Conservation (phyloP, 2,888 invertebrate species). For the Lasioglossum zephyrum region DNA sequence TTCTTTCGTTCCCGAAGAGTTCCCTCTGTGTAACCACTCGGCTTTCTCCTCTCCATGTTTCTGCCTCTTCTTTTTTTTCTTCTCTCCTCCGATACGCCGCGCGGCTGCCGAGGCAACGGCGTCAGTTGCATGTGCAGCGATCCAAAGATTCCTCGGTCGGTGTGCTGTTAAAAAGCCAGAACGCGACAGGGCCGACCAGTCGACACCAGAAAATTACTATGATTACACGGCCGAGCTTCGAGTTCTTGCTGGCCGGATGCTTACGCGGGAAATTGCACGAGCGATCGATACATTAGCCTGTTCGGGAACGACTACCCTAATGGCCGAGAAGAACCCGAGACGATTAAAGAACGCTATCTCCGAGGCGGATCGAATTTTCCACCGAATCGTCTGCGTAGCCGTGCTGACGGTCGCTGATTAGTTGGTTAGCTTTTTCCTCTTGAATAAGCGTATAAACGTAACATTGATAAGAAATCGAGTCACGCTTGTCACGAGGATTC, state of each 20-base stretch:
- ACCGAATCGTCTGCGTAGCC: background rate
- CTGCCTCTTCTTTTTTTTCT: background rate
- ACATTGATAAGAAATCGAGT: no score
- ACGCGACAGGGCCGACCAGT: conserved; percentile 51
- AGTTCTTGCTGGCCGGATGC: conserved; percentile 40
- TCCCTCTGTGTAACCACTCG: background rate
- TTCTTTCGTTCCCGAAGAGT: conserved; percentile 21
- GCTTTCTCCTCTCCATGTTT: conserved; percentile 14
- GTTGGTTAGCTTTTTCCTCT: background rate
- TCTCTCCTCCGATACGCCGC: conserved; percentile 14
- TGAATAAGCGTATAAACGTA: no score
- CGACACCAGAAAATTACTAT: conserved; percentile 70
- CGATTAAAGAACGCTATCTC: conserved; percentile 41
- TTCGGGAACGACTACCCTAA: conserved; percentile 2
- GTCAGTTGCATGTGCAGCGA: conserved; percentile 59
- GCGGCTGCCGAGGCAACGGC: conserved; percentile 11
- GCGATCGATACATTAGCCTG: conserved; percentile 58
- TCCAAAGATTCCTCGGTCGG: conserved; percentile 60
- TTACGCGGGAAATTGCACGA: conserved; percentile 41
- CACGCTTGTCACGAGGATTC: no score
- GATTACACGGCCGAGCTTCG: conserved; percentile 58
- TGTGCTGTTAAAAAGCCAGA: conserved; percentile 51
- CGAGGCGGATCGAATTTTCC: background rate
- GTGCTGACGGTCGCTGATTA: background rate
- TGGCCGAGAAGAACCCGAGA: background rate